These are phyloP conservation scores for Cephalopterus ornatus DNA, from an alignment of 2,113 vertebrate genomes.

Conservation along the genomic window DNA sequence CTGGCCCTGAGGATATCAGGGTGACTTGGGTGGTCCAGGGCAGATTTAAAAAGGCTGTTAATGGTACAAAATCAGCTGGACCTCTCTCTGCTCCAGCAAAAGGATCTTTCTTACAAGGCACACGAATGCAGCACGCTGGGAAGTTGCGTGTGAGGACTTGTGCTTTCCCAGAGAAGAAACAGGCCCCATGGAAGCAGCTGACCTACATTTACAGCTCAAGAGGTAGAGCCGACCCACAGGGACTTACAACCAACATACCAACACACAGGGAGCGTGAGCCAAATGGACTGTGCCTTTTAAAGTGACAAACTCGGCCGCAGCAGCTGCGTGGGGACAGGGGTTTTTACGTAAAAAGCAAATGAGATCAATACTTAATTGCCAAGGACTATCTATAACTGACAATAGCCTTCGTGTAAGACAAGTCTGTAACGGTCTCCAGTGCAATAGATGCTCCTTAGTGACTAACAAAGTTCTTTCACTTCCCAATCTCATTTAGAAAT, in stretches of 20 bases:
- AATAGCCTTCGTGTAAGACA: not conserved
- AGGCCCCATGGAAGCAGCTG: not conserved
- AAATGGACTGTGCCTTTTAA: not conserved
- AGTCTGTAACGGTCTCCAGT: not conserved
- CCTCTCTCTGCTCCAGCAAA: not conserved
- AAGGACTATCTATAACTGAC: not conserved
- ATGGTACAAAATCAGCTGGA: not conserved
- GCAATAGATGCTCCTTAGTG: not conserved
- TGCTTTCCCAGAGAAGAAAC: not conserved
- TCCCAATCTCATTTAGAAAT: not conserved
- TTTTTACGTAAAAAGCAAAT: not conserved
- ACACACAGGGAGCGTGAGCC: not conserved
- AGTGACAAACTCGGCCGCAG: not conserved
- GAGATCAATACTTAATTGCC: not conserved
- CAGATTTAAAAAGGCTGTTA: rapidly evolving
- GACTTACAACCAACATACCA: not conserved
- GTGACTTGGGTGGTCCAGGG: not conserved
- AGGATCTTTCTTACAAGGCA: not conserved
- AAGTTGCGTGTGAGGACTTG: not conserved
- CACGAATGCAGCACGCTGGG: rapidly evolving
- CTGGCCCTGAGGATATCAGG: not conserved
- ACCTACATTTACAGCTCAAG: not conserved
- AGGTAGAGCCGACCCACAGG: not conserved
- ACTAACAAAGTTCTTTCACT: not conserved
- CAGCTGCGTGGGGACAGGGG: not conserved